phyloP scores from a whole-genome alignment of 2,797 vertebrate species.

The Molossus alvarezi region DNA sequence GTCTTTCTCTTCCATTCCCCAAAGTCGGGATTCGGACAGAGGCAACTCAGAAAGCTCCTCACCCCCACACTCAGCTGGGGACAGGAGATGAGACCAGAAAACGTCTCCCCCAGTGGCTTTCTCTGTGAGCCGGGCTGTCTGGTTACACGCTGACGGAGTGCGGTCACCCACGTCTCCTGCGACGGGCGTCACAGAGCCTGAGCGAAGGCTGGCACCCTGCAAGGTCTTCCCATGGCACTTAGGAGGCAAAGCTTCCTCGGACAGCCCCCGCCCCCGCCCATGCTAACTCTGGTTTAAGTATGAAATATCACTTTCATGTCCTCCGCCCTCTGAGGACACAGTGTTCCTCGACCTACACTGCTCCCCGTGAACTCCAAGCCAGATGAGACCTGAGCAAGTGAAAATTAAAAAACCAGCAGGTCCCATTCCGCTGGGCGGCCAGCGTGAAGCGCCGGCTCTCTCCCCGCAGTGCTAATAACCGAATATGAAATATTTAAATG shows the following conservation, averaged over 20 bases:
- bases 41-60: neutral
- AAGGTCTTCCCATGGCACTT: neutral
- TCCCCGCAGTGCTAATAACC: slow-evolving; percentile 53
- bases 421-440: neutral
- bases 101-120: neutral
- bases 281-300: neutral
- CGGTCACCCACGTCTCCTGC: neutral
- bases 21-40: neutral
- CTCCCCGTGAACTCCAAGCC: neutral
- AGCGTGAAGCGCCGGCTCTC: neutral
- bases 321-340: neutral
- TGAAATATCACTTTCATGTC: neutral
- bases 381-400: neutral
- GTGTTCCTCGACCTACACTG: neutral
- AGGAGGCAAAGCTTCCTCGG: neutral
- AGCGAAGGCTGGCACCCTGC: neutral
- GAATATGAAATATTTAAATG: slow-evolving; percentile 74
- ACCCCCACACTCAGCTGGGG: neutral
- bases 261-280: neutral
- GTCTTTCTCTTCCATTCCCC: neutral
- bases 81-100: neutral
- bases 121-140: neutral
- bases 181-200: neutral
- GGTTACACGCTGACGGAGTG: slow-evolving; percentile 54
- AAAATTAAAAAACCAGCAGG: neutral